Percentiles rank a stretch among this genome's conserved stretches.
phyloP scores from a whole-genome alignment of 2,113 vertebrate genomes.

The Dasyurus viverrinus region DNA sequence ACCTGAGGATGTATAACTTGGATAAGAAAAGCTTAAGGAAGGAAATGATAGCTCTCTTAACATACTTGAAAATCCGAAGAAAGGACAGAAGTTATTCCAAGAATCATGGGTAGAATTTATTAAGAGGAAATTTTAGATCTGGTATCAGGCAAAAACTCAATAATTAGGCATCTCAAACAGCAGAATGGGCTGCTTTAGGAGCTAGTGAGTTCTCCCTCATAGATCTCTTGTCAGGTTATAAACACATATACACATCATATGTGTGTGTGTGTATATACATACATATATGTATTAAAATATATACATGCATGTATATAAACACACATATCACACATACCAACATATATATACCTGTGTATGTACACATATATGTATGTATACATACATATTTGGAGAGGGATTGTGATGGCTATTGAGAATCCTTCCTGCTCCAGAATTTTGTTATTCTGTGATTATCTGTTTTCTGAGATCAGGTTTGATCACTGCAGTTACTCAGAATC shows the following conservation, averaged over 20 bases:
- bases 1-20: neutral
- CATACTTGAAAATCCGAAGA: neutral
- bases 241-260: no score
- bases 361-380: no score
- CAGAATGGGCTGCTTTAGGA: neutral
- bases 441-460: neutral
- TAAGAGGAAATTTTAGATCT: neutral
- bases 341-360: no score
- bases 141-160: neutral
- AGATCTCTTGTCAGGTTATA: neutral
- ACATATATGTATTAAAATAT: no score
- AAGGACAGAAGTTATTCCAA: neutral
- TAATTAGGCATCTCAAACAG: neutral
- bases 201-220: neutral
- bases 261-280: no score
- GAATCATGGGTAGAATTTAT: neutral
- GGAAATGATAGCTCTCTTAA: neutral
- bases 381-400: no score
- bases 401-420: neutral
- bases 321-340: no score
- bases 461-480: neutral
- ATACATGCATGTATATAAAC: no score
- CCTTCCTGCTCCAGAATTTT: neutral
- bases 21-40: neutral
- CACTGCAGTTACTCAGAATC: neutral